These are phyloP conservation scores for Gila robusta DNA, from an alignment of 2,797 vertebrate species.

Conservation along the genomic window DNA sequence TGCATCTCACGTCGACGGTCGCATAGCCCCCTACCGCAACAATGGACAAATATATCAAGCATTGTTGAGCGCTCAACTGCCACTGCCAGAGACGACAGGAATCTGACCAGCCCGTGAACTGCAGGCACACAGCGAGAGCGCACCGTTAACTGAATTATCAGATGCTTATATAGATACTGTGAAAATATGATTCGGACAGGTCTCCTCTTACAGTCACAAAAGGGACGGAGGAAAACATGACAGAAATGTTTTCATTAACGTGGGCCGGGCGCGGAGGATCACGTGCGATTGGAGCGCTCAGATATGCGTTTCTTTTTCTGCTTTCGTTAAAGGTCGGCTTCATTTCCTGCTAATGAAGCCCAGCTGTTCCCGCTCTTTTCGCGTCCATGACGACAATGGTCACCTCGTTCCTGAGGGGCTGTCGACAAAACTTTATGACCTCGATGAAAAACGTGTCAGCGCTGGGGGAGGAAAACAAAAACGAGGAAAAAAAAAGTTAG, in stretches of 20 bases:
- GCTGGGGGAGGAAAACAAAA: slow-evolving; percentile 28
- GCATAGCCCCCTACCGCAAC: slow-evolving; percentile 22
- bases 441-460: slow-evolving; percentile 59
- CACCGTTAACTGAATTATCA: slow-evolving; percentile 22
- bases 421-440: slow-evolving; percentile 56
- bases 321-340: slow-evolving; percentile 62
- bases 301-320: slow-evolving; percentile 53
- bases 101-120: slow-evolving; percentile 50
- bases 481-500: neutral
- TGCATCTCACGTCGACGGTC: slow-evolving; percentile 40
- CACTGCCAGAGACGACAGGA: slow-evolving; percentile 39
- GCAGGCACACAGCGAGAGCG: slow-evolving; percentile 33
- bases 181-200: slow-evolving; percentile 41
- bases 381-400: slow-evolving; percentile 61
- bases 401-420: slow-evolving; percentile 58
- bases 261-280: slow-evolving; percentile 29
- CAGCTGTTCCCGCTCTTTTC: slow-evolving; percentile 68
- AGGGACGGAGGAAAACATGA: slow-evolving; percentile 42
- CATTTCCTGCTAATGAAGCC: slow-evolving; percentile 68
- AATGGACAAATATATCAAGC: slow-evolving; percentile 51
- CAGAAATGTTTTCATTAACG: slow-evolving; percentile 51
- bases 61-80: slow-evolving; percentile 40
- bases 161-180: slow-evolving; percentile 43
- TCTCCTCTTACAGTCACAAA: slow-evolving; percentile 47
- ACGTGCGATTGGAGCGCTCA: slow-evolving; percentile 46